phyloP scores from a whole-genome alignment of 2,113 vertebrate species.

The Platichthys stellatus region DNA sequence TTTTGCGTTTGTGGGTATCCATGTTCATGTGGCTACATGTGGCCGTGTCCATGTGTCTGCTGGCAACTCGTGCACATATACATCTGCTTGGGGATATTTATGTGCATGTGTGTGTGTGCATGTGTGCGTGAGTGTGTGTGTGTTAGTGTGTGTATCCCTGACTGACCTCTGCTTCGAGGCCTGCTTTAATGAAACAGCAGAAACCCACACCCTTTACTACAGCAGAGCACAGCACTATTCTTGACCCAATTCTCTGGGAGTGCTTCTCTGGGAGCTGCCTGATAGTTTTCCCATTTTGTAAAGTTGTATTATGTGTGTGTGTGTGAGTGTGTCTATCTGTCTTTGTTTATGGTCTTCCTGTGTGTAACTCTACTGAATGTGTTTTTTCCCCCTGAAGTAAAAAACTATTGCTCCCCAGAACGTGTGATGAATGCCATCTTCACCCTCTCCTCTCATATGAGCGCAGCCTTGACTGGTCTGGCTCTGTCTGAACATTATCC shows the following conservation, averaged over 20 bases:
- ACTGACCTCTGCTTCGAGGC: constrained; percentile 47
- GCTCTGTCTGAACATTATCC: constrained; percentile 59
- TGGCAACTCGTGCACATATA: background rate
- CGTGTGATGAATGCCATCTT: constrained; percentile 75
- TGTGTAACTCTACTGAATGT: constrained; percentile 16
- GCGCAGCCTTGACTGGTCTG: constrained; percentile 50
- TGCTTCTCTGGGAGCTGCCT: constrained; percentile 55
- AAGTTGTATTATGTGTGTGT: constrained; percentile 37
- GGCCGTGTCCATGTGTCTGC: background rate
- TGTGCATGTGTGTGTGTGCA: background rate
- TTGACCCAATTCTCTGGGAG: constrained; percentile 69
- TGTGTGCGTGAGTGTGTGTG: background rate
- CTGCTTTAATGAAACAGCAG: constrained; percentile 64
- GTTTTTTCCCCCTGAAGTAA: constrained; percentile 18
- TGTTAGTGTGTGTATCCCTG: constrained; percentile 36
- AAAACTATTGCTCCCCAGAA: constrained; percentile 66
- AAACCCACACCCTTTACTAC: constrained; percentile 45
- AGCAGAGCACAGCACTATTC: constrained; percentile 59
- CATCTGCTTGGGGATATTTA: background rate
- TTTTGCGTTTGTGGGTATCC: constrained; percentile 15
- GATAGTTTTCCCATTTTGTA: constrained; percentile 64
- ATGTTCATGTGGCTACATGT: background rate
- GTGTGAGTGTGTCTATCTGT: constrained; percentile 21
- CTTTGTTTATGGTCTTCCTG: constrained; percentile 45
- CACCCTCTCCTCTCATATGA: constrained; percentile 60